These are phyloP conservation scores for Peribatodes rhomboidaria DNA, from an alignment of 2,888 invertebrate genomes.

Conservation along the genomic window DNA sequence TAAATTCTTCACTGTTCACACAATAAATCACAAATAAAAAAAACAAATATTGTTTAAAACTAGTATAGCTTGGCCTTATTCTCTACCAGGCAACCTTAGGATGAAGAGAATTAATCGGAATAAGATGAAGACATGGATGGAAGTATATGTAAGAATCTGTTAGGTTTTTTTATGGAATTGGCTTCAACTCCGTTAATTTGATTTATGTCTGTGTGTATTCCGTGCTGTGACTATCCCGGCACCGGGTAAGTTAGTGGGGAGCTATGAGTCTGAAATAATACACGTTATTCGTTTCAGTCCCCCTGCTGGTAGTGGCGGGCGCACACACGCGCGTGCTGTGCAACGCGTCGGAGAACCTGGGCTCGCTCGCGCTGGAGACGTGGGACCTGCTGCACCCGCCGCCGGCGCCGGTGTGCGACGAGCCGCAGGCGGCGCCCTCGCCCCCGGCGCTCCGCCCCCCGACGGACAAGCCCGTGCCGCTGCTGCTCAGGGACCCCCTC, in stretches of 20 bases:
- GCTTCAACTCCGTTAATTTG: too few relatives aligned
- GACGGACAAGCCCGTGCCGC: slow-evolving; percentile 86
- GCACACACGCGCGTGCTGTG: slow-evolving; percentile 92
- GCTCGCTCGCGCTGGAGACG: slow-evolving; percentile 58
- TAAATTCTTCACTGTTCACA: background rate
- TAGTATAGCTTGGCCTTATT: too few relatives aligned
- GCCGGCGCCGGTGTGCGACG: slow-evolving; percentile 33
- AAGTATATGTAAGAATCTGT: too few relatives aligned
- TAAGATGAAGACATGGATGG: too few relatives aligned
- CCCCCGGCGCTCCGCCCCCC: slow-evolving; percentile 47
- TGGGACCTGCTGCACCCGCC: slow-evolving; percentile 58
- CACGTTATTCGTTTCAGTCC: slow-evolving; percentile 87
- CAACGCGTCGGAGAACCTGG: slow-evolving; percentile 59
- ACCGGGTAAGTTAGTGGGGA: too few relatives aligned
- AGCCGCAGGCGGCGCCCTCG: slow-evolving; percentile 26
- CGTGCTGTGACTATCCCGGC: too few relatives aligned
- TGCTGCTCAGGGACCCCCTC: slow-evolving; percentile 94
- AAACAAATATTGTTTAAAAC: too few relatives aligned
- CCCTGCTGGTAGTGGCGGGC: slow-evolving; percentile 94
- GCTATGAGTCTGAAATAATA: too few relatives aligned
- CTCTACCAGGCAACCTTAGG: background rate
- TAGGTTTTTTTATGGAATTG: too few relatives aligned
- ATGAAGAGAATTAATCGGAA: too few relatives aligned
- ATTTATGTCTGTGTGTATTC: too few relatives aligned
- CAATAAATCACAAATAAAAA: too few relatives aligned